Evolutionary conservation across 2,888 invertebrate species (phyloP).

Genomic region (Drosophila crucigera): DNA sequence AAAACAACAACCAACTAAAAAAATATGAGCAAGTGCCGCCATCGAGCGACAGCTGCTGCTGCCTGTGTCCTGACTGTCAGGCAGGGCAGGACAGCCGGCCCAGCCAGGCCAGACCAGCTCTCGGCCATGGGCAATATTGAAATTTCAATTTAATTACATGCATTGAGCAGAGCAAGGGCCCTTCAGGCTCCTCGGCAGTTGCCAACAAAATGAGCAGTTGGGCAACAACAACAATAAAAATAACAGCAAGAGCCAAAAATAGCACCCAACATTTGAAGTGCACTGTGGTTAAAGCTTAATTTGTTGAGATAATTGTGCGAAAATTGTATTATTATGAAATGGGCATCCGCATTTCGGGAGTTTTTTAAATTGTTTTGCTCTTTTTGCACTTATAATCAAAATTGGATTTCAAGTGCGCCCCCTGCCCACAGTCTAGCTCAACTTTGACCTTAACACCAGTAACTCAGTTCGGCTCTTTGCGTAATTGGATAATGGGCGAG

Average conservation of each 20-base stretch:
- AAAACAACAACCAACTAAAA: constrained; percentile 11
- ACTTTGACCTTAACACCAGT: constrained; percentile 66
- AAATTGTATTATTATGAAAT: constrained; percentile 79
- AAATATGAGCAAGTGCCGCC: constrained; percentile 55
- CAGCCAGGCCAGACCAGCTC: constrained; percentile 9
- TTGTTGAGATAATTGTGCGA: constrained; percentile 77
- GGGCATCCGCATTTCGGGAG: constrained; percentile 49
- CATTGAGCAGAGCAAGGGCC: constrained; percentile 52
- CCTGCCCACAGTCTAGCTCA: constrained; percentile 21
- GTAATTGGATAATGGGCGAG: constrained; percentile 73
- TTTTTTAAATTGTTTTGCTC: constrained; percentile 16
- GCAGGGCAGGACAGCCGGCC: neutral
- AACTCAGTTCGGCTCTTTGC: constrained; percentile 58
- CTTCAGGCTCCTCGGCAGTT: constrained; percentile 23
- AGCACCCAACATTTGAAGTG: constrained; percentile 17
- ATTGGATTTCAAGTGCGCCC: constrained; percentile 71
- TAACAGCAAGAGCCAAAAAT: constrained; percentile 30
- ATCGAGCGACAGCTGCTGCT: constrained; percentile 56
- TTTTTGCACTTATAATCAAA: constrained; percentile 65
- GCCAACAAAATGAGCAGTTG: constrained; percentile 54
- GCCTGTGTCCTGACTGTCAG: constrained; percentile 6
- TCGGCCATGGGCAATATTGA: constrained; percentile 71
- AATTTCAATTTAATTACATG: constrained; percentile 80
- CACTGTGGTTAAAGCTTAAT: constrained; percentile 73
- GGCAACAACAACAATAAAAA: constrained; percentile 20